Evolutionary conservation across 1,140 invertebrate genomes (phyloP).

Genomic region (Drosophila nigromelanica): DNA sequence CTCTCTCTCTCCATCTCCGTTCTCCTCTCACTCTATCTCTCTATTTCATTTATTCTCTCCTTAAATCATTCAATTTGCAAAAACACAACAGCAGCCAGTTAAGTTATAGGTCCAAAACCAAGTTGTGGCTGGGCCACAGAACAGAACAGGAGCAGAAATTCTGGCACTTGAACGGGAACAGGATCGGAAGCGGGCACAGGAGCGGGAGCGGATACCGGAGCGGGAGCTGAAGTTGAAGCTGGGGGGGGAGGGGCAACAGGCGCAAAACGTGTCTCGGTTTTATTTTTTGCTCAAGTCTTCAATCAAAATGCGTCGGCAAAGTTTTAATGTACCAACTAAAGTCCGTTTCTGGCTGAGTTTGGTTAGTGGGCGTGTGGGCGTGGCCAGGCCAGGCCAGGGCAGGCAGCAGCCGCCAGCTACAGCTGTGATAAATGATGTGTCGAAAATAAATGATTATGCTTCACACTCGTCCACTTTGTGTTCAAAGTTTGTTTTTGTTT

Average conservation of each 20-base stretch:
- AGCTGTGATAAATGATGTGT: conserved; percentile 76
- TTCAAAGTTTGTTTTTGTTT: conserved; percentile 46
- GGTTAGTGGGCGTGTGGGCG: conserved; percentile 17
- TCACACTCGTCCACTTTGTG: conserved; percentile 13
- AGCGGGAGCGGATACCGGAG: background rate
- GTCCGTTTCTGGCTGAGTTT: background rate
- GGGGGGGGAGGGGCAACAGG: background rate
- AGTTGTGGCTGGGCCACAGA: conserved; percentile 13
- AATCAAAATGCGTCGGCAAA: conserved; percentile 81
- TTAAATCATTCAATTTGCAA: conserved; percentile 68
- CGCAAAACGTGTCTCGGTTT: conserved; percentile 19
- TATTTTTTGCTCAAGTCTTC: conserved; percentile 64
- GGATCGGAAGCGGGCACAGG: background rate
- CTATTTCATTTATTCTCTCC: background rate
- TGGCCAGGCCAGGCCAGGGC: conserved; percentile 28
- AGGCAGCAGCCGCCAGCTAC: conserved; percentile 21
- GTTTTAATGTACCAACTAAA: conserved; percentile 67
- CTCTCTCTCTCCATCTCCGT: background rate
- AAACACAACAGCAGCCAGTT: conserved; percentile 46
- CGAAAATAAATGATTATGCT: conserved; percentile 81
- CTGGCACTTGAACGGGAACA: background rate
- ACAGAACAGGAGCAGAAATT: too few species aligned
- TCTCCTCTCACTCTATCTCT: background rate
- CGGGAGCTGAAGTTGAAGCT: too few species aligned
- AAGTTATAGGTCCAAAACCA: conserved; percentile 25